Percentiles rank a stretch among this genome's conserved stretches.
These are phyloP conservation scores for Picathartes gymnocephalus DNA, from an alignment of 2,113 vertebrate species.

Conservation along the genomic window DNA sequence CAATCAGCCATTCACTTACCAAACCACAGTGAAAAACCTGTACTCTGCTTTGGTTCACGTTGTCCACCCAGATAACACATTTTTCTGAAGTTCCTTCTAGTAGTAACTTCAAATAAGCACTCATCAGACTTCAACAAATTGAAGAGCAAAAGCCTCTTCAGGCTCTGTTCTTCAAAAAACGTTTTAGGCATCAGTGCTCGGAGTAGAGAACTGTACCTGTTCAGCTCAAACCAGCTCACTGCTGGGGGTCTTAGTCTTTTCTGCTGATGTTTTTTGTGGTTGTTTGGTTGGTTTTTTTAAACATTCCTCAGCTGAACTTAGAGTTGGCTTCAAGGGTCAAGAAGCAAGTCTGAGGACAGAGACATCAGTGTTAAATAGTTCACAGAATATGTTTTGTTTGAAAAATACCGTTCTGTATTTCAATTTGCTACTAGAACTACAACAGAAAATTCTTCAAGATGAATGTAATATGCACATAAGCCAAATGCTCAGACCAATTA, in stretches of 20 bases:
- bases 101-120: neutral
- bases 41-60: accelerated
- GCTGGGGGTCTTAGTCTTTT: too few species aligned
- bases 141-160: neutral
- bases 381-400: neutral
- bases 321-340: neutral
- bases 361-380: neutral
- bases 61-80: neutral
- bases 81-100: neutral
- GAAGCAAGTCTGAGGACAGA: neutral
- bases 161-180: neutral
- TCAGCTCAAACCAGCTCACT: neutral
- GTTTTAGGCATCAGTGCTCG: accelerated
- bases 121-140: neutral
- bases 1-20: neutral
- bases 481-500: neutral
- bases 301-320: neutral
- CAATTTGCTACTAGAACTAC: neutral
- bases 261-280: neutral
- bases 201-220: neutral
- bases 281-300: neutral
- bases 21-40: neutral
- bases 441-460: neutral
- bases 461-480: neutral
- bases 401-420: neutral